Conservation (phyloP, 2,797 vertebrate species). For the Dicrostonyx torquatus region DNA sequence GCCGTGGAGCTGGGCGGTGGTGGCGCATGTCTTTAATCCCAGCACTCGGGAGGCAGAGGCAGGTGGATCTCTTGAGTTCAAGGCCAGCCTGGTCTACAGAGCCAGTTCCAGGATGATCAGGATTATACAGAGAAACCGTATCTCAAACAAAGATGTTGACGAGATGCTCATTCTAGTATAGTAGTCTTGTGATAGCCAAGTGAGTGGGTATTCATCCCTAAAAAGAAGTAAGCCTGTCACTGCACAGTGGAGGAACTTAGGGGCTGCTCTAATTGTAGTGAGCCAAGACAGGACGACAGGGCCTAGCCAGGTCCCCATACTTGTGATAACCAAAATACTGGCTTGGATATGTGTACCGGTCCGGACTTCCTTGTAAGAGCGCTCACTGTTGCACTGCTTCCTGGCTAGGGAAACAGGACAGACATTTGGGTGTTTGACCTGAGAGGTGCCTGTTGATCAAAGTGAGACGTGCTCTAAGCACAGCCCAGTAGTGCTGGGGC, state of each 20-base stretch:
- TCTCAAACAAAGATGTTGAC: not conserved
- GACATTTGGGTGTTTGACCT: too few species aligned
- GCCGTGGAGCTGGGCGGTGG: not conserved
- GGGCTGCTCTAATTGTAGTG: not conserved
- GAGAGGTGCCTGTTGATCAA: not conserved
- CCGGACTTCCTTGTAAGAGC: rapidly evolving
- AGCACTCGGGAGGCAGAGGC: too few species aligned
- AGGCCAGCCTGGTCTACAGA: too few species aligned
- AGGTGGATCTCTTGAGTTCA: too few species aligned
- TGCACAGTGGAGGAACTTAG: not conserved
- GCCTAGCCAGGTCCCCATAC: not conserved
- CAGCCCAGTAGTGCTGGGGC: not conserved
- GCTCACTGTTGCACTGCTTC: not conserved
- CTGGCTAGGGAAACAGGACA: not conserved
- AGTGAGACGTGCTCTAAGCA: not conserved
- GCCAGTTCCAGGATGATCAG: too few species aligned
- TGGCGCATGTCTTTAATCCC: too few species aligned
- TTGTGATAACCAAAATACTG: not conserved
- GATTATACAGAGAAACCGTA: too few species aligned
- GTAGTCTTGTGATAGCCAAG: not conserved
- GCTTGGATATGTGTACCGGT: rapidly evolving
- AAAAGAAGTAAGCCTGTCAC: not conserved
- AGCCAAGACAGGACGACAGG: not conserved
- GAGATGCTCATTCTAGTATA: not conserved
- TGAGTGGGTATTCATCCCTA: not conserved